Evolutionary conservation across 1,140 invertebrate genomes (phyloP).

Genomic region (Physella acuta): DNA sequence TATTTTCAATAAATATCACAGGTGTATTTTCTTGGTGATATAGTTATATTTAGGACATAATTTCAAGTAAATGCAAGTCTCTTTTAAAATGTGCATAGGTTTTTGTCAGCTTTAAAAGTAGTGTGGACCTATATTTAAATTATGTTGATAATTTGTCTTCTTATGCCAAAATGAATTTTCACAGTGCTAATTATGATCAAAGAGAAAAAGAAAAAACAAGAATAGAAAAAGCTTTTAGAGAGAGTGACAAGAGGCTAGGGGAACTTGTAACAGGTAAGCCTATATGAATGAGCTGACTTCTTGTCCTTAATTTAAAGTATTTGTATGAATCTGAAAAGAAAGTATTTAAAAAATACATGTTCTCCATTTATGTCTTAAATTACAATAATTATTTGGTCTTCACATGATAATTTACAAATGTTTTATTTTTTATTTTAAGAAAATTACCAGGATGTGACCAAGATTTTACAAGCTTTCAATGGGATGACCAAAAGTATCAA

Average conservation of each 20-base stretch:
- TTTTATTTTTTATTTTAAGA: constrained; percentile 52
- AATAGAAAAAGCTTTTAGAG: constrained; percentile 88
- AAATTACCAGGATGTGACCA: constrained; percentile 84
- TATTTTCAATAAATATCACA: too few relatives aligned
- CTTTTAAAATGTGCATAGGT: too few relatives aligned
- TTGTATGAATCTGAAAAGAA: neutral
- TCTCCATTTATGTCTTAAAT: neutral
- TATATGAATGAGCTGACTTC: neutral
- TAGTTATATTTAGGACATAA: too few relatives aligned
- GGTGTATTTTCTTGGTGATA: too few relatives aligned
- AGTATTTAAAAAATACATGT: neutral
- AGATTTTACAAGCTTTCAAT: constrained; percentile 84
- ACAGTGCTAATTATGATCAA: constrained; percentile 90
- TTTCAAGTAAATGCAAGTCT: too few relatives aligned
- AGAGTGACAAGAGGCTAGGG: constrained; percentile 84
- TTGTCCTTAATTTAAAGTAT: neutral
- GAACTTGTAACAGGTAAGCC: constrained; percentile 75
- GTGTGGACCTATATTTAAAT: too few relatives aligned
- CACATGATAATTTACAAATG: neutral
- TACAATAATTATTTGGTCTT: neutral
- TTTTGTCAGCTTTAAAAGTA: too few relatives aligned
- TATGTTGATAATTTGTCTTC: neutral
- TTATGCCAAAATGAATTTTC: neutral
- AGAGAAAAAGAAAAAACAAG: constrained; percentile 90
- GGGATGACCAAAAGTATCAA: constrained; percentile 76